Base-by-base conservation (phyloP, 2,797 vertebrate species). In the Acanthornis magna region DNA sequence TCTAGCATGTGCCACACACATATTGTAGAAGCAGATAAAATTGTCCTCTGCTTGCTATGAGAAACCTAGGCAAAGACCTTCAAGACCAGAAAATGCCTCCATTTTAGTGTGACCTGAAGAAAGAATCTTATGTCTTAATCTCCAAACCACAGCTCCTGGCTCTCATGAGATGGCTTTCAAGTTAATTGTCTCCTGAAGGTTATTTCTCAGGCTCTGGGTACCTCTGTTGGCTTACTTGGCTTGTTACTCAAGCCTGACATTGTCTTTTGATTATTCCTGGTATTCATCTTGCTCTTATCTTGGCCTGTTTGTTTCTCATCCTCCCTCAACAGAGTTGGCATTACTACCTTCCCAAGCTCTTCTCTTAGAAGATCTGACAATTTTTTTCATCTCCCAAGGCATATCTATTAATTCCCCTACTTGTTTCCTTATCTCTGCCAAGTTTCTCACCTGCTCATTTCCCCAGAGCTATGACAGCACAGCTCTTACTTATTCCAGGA, bases 241-340 rank as follows among this genome's bases (percentile, higher is more conserved):
- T 88, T 85, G 29, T 94, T 92, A 71, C 48, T 88, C 65, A 92
- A 73, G 45, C 23, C 25, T 71, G 53, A 60, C 67, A 92, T 79
- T 94, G 77, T 89, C 43, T 74, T 91, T 90, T 76, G 42, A 30
- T 85, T 95, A 89, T 79, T 89, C 50, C 32, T 91, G 60, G 42
- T 91, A 63, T 94, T 89, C 57, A 76, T 90, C 77, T 42, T 73
- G 45, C 36, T 73, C 50, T 94, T 96, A 91, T 95, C 94, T 93
- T 87, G 84, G 74, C 38, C 21, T 78, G n/a, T 78, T 38, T 74
- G 26, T 91, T 96, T 95, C 92, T 93, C 81, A 92, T 85, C 61
- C 38, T 89, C 42, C 53, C 16, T 79, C 38, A 80, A 50, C 4
- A 45, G 7, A 63, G 13, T 6, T 55, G 50, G 34, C 65, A 50